Evolutionary conservation across 2,888 invertebrate species (phyloP), one percentile per base, ranked within the genome.

Genomic region (Troides aeacus): DNA sequence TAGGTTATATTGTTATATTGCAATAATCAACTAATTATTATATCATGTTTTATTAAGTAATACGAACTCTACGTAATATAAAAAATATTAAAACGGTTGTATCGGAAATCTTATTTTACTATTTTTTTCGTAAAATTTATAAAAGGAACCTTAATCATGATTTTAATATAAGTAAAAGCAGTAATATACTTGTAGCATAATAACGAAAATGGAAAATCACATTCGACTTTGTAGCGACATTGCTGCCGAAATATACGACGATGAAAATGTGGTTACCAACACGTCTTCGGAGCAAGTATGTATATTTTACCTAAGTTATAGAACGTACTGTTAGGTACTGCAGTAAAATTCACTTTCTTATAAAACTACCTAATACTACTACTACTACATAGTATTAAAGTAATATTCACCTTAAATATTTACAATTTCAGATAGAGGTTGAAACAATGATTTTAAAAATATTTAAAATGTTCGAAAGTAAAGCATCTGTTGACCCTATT

Each of bases 251-350:
- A 87, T 85, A 73, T 94, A 93, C 79, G 89, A 95, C 78, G 93
- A 94, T 76, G 96, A 96, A 84, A 93, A 93, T 72, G 79, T 93
- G 65, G 84, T 80, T 23, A 89, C 90, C 1, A 86, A 86, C 75
- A 84, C 90, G 60, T 86, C 89, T 59, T 82, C 85, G 72, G 92
- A 92, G 61, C 92, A 92, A 87, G 92, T 92, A 83, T 18, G 57
- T 58, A 24, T 58, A 61, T 21, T 39, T 30, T n/a, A 53, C n/a
- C n/a, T n/a, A 53, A n/a, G 18, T 53, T n/a, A n/a, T 6, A 6
- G 18, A 7, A 53, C 12, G 46, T 46, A 46, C 46, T 46, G 0
- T 46, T 2, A 2, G 12, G n/a, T n/a, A 18, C n/a, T n/a, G n/a
- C 2, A n/a, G 5, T 53, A 53, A 53, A 53, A 1, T n/a, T 53